Evolutionary conservation across 2,888 invertebrate species (phyloP).

Genomic region (Coremacera marginata): DNA sequence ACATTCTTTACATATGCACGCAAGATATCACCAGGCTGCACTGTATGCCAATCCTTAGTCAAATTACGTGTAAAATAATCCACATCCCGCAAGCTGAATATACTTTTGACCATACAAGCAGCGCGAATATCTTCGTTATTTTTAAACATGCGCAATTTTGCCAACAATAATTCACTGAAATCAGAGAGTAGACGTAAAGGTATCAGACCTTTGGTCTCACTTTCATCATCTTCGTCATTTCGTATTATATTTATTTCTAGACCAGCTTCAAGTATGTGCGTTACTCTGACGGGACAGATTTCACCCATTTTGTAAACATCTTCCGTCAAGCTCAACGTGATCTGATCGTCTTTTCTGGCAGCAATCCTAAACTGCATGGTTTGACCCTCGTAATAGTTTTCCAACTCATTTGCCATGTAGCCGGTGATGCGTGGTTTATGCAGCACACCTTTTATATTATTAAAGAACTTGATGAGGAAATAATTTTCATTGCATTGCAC

Average conservation of each 20-base stretch:
- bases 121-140: constrained; percentile 55
- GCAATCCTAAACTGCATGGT: constrained; percentile 62
- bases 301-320: constrained; percentile 63
- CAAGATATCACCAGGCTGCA: constrained; percentile 61
- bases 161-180: constrained; percentile 61
- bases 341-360: constrained; percentile 55
- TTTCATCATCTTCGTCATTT: constrained; percentile 50
- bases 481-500: constrained; percentile 59
- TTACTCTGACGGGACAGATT: constrained; percentile 59
- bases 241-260: constrained; percentile 62
- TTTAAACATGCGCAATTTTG: constrained; percentile 56
- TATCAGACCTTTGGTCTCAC: constrained; percentile 64
- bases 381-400: constrained; percentile 61
- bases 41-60: constrained; percentile 58
- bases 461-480: constrained; percentile 67
- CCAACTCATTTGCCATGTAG: constrained; percentile 49
- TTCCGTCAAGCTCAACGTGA: constrained; percentile 59
- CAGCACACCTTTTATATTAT: constrained; percentile 67
- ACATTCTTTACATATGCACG: constrained; percentile 63
- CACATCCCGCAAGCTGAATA: constrained; percentile 67
- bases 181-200: constrained; percentile 66
- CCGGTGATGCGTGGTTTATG: constrained; percentile 55
- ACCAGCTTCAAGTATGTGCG: constrained; percentile 61
- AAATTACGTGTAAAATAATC: constrained; percentile 57
- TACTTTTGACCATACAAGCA: constrained; percentile 61